A percentile compares a stretch with the other conserved stretches of the same genome.
phyloP scores from a whole-genome alignment of 2,113 vertebrate species.

The Tragelaphus imberbis region DNA sequence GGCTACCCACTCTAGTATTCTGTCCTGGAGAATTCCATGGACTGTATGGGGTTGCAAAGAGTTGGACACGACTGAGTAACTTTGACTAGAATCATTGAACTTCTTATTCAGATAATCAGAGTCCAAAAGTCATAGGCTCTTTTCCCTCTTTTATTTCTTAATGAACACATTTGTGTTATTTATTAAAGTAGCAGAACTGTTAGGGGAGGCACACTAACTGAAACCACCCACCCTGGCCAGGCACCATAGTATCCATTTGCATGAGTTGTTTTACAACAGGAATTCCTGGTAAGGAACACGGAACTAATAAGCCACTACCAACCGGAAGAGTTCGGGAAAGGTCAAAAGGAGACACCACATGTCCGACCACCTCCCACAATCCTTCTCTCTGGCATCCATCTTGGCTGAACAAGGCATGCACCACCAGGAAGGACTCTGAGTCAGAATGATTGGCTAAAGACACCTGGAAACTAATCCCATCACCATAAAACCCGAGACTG shows the following conservation, averaged over 20 bases:
- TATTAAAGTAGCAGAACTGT: neutral
- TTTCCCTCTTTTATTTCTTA: neutral
- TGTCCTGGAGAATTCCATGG: neutral
- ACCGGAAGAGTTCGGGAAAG: neutral
- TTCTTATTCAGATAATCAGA: neutral
- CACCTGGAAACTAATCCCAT: neutral
- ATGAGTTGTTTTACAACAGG: neutral
- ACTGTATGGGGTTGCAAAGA: neutral
- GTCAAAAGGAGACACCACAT: neutral
- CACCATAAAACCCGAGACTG: neutral
- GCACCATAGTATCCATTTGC: neutral
- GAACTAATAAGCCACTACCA: neutral
- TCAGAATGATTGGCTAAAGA: neutral
- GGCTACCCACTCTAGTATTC: neutral
- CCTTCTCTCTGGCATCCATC: neutral
- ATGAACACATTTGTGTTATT: neutral
- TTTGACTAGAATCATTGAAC: neutral
- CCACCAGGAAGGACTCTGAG: neutral
- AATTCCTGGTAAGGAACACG: neutral
- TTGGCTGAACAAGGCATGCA: neutral
- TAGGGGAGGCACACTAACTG: neutral
- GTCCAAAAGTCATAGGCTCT: neutral
- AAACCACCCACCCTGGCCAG: neutral
- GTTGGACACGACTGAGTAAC: neutral
- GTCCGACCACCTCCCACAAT: neutral